Base-by-base conservation (phyloP, 2,113 vertebrate genomes). In the Notothenia rossii region DNA sequence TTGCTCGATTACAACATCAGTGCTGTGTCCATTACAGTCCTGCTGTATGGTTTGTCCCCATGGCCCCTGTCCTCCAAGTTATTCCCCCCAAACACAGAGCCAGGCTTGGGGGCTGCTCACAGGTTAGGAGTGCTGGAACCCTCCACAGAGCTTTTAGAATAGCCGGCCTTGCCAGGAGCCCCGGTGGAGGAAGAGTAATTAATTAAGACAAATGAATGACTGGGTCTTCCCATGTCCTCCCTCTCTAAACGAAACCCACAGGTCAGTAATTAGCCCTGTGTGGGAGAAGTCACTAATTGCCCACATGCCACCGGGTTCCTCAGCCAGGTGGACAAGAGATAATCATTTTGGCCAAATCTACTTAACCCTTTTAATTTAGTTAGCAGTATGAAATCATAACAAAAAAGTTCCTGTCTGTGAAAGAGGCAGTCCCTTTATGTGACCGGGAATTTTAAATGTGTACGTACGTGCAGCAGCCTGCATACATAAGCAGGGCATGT, bases 181-280 rank as follows among this genome's bases (percentile, higher is more conserved):
- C 82, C 73, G 49, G 75, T 86, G 86, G 79, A 90, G 61, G 62
- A 75, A 81, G 86, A 82, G 89, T 92, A 91, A 94, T 95, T 92
- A 89, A 94, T 94, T 91, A 94, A 91, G 91, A 92, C 88, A 90
- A 91, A 93, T 94, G 82, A 94, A 91, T 82, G 87, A 82, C 51
- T 75, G 82, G 73, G 86, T 40, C 87, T 87, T 86, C 79, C 87
- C 62, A 72, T 85, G 82, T 85, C 84, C 75, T 75, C 75, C 33
- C 82, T 88, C 82, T 90, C 87, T 80, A 89, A 93, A 92, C 90
- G 91, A 89, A 92, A 94, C 88, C 91, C 90, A 93, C 91, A 93
- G 93, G 91, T 93, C 91, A 92, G 92, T 92, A 91, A 95, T 94
- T 91, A 95, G 89, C 85, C 85, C 90, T 81, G 83, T 84, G 87